Evolutionary conservation across 2,888 invertebrate genomes (phyloP).

Genomic region (Xanthia togata): DNA sequence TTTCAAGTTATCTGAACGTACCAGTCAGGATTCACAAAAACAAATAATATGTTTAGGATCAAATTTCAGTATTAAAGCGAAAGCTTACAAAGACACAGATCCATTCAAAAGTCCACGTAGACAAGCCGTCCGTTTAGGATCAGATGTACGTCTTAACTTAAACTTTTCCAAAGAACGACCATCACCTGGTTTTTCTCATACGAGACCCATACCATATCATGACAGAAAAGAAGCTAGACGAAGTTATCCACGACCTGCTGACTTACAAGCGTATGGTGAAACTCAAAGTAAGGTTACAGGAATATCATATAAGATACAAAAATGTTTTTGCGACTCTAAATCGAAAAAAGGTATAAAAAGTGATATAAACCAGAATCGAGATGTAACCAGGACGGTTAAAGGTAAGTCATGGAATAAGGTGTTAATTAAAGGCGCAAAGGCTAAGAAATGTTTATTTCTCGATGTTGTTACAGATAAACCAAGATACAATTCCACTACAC

Average conservation of each 20-base stretch:
- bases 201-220: background rate
- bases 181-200: background rate
- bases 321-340: constrained; percentile 18
- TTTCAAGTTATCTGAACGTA: background rate
- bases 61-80: constrained; percentile 15
- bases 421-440: background rate
- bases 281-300: background rate
- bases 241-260: background rate
- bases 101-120: constrained; percentile 10
- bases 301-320: background rate
- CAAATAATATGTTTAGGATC: constrained; percentile 9
- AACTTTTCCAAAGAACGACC: constrained; percentile 65
- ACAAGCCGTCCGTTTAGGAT: constrained; percentile 56
- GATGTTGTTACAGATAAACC: background rate
- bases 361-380: constrained; percentile 7
- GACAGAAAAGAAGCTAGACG: background rate
- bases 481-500: constrained; percentile 27
- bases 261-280: background rate
- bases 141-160: constrained; percentile 62
- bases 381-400: background rate
- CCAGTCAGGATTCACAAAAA: too few relatives aligned
- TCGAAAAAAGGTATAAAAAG: constrained; percentile 10
- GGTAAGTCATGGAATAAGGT: constrained; percentile 15
- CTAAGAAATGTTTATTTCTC: background rate
- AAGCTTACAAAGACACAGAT: constrained; percentile 27